Conservation (phyloP, 2,113 vertebrate species). For the Triplophysa dalaica region DNA sequence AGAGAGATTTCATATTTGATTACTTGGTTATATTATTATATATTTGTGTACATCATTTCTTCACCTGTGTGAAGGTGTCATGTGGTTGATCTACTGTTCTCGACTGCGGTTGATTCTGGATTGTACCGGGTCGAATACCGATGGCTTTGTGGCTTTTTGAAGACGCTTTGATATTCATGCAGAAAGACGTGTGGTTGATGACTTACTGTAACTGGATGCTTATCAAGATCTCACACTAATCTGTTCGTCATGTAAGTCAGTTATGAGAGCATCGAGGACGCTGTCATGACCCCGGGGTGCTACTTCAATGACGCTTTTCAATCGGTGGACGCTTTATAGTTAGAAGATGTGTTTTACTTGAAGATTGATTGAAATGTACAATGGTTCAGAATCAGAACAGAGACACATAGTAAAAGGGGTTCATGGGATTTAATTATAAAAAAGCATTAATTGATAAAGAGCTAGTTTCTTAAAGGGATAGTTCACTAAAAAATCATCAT, state of each 20-base stretch:
- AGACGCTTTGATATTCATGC: slow-evolving; percentile 49
- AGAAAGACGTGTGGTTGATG: slow-evolving; percentile 47
- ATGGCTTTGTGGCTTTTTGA: slow-evolving; percentile 44
- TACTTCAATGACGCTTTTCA: background rate
- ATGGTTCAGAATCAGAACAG: no score
- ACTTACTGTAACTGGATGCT: slow-evolving; percentile 50
- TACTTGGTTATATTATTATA: background rate
- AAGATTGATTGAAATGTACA: no score
- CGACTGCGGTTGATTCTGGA: slow-evolving; percentile 40
- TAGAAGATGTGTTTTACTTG: background rate
- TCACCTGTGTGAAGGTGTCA: background rate
- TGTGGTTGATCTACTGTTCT: slow-evolving; percentile 13
- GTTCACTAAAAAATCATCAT: no score
- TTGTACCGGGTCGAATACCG: slow-evolving; percentile 34
- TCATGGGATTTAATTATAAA: no score
- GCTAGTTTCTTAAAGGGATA: no score
- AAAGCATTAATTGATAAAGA: no score
- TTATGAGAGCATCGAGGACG: slow-evolving; percentile 28
- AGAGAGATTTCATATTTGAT: no score
- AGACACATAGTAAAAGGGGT: no score
- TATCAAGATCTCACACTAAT: slow-evolving; percentile 38
- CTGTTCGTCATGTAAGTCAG: slow-evolving; percentile 34
- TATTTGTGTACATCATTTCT: background rate
- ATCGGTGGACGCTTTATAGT: background rate
- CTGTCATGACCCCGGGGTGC: slow-evolving; percentile 6